Evolutionary conservation across 2,113 vertebrate genomes (phyloP), one percentile per base, ranked within the genome.

Genomic region (Blennius ocellaris): DNA sequence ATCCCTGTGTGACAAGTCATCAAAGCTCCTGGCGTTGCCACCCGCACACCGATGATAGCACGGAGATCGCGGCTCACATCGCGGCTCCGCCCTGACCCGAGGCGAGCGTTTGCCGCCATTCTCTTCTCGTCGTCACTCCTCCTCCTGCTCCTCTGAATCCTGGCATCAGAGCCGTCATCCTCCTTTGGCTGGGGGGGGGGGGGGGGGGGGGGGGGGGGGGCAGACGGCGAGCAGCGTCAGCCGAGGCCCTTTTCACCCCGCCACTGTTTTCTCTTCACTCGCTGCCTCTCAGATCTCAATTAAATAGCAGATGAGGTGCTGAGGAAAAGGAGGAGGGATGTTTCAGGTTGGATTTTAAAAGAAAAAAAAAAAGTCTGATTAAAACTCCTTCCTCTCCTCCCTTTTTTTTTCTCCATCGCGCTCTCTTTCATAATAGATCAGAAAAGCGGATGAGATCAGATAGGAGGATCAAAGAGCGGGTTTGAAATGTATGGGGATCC

Each of bases 361-460:
- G 2, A 44, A 44, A 44, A 44, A 68, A 62, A 73, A 58, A 39
- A 60, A 81, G 73, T 54, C 48, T 16, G 50, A 36, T 21, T 74
- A 57, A 52, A 69, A 74, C 67, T 62, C 16, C 65, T 45, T 76
- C 40, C 77, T 54, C 40, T 41, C 8, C 53, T 51, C 14, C 21
- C 73, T 57, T 50, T 53, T 57, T 50, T 53, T 57, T 30, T 30
- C 63, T 45, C 30, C 0, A 39, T 58, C 30, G 10, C 17, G 0
- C 62, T 61, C 79, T 75, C 56, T 59, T 93, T 86, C 90, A 93
- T 92, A 93, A 94, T 93, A 92, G 87, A 93, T 93, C 92, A 93
- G 82, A 92, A 85, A 89, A 78, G 84, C 48, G 43, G 61, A 82
- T 82, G 73, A 73, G 80, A 86, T 91, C 78, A 82, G 83, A 90